Conservation (phyloP, 2,888 invertebrate genomes). For the Drosophila diplacantha region DNA sequence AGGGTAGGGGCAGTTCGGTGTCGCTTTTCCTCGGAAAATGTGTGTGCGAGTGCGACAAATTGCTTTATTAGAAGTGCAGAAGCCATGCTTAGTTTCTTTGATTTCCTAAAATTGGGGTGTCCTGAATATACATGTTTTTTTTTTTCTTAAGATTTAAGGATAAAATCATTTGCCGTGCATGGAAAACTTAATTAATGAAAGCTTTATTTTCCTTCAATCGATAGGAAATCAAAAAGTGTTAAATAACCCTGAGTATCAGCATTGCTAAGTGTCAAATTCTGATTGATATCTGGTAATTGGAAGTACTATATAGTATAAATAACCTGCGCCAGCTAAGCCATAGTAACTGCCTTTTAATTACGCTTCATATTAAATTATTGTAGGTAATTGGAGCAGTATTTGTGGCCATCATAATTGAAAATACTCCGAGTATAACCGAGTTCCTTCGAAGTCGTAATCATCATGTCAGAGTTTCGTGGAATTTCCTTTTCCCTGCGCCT, state of each 20-base stretch:
- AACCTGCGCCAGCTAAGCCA: not conserved
- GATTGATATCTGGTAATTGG: slow-evolving; percentile 8
- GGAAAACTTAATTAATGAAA: not conserved
- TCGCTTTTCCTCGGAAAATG: slow-evolving; percentile 21
- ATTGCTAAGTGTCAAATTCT: not conserved
- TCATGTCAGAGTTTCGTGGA: slow-evolving; percentile 15
- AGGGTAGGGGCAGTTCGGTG: not conserved
- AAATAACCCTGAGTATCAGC: not conserved
- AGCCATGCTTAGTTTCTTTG: slow-evolving; percentile 7
- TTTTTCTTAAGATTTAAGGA: not conserved
- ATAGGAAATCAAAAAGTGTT: not conserved
- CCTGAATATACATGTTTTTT: not conserved
- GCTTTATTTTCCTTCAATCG: not conserved
- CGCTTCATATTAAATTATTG: slow-evolving; percentile 4
- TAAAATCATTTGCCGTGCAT: not conserved
- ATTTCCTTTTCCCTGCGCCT: slow-evolving; percentile 9
- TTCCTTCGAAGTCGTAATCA: slow-evolving; percentile 18
- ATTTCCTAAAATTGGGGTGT: slow-evolving; percentile 4
- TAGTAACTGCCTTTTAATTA: slow-evolving; percentile 14
- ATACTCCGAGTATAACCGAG: not conserved
- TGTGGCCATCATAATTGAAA: slow-evolving; percentile 5
- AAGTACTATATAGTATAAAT: no score
- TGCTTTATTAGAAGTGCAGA: slow-evolving; percentile 27
- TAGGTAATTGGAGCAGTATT: not conserved
- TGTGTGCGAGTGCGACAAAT: slow-evolving; percentile 36